Evolutionary conservation across 2,888 invertebrate species (phyloP).

Genomic region (Lithophane ornitopus): DNA sequence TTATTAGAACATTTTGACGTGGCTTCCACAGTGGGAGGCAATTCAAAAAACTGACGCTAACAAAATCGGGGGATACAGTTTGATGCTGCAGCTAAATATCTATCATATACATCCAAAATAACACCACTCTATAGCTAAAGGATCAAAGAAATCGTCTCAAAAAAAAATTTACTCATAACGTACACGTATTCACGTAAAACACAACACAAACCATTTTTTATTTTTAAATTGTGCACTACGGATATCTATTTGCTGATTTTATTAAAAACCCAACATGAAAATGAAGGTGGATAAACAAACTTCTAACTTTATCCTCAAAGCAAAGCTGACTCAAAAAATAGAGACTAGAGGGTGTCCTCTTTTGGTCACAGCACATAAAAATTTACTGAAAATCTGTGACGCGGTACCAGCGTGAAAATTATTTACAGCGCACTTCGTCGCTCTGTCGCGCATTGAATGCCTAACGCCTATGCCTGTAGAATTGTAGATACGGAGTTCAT

Average conservation of each 20-base stretch:
- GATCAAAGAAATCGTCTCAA: too few relatives aligned
- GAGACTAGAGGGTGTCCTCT: background rate
- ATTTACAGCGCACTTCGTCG: conserved; percentile 44
- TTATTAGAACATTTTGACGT: background rate
- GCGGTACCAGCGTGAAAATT: conserved; percentile 33
- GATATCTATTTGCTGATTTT: background rate
- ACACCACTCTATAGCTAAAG: too few relatives aligned
- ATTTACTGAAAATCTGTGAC: conserved; percentile 5
- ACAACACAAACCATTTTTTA: background rate
- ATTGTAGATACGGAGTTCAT: conserved; percentile 3
- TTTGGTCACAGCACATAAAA: conserved; percentile 15
- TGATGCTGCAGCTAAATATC: too few relatives aligned
- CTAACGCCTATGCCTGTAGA: conserved; percentile 9
- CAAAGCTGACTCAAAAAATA: background rate
- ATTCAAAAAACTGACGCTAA: too few relatives aligned
- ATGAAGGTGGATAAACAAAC: background rate
- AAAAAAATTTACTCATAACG: too few relatives aligned
- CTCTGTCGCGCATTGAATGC: conserved; percentile 39
- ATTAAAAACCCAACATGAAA: background rate
- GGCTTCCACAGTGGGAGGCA: too few relatives aligned
- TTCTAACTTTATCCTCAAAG: conserved; percentile 6
- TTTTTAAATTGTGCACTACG: background rate
- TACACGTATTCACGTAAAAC: too few relatives aligned
- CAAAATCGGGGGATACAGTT: too few relatives aligned
- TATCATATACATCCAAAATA: too few relatives aligned